phyloP scores from a whole-genome alignment of 2,113 vertebrate species.

The Onychostoma macrolepis region DNA sequence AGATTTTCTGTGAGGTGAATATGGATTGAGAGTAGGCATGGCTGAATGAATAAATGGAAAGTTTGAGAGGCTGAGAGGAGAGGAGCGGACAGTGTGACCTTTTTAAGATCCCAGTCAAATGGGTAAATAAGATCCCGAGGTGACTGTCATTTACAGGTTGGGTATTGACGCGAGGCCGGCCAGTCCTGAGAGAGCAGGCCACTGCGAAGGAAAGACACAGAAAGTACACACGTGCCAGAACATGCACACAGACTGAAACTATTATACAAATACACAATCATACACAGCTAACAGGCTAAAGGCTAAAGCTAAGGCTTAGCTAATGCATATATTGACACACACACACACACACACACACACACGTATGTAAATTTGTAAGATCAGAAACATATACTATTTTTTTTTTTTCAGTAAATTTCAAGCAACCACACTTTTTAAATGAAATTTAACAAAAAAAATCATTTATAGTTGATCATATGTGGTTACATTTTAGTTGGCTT shows the following conservation, averaged over 20 bases:
- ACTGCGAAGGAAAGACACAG: conserved; percentile 44
- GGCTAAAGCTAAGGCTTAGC: not conserved
- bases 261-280: conserved; percentile 30
- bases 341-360: not conserved
- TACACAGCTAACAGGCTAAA: conserved; percentile 4
- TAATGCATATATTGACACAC: not conserved
- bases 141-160: conserved; percentile 82
- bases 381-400: not conserved
- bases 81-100: conserved; percentile 69
- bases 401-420: not conserved
- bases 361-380: not conserved
- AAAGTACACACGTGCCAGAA: conserved; percentile 20
- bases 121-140: conserved; percentile 78
- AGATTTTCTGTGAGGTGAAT: conserved; percentile 42
- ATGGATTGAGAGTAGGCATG: conserved; percentile 33
- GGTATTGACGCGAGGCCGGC: conserved; percentile 72
- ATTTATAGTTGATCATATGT: not conserved
- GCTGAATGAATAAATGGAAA: conserved; percentile 55
- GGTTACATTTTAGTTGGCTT: not conserved
- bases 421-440: not conserved
- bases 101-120: conserved; percentile 78
- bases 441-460: too few relatives aligned
- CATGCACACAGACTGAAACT: conserved; percentile 28
- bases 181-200: conserved; percentile 62
- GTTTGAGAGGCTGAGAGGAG: conserved; percentile 51